Conservation (phyloP, 2,797 vertebrate genomes). For the Erethizon dorsatum region DNA sequence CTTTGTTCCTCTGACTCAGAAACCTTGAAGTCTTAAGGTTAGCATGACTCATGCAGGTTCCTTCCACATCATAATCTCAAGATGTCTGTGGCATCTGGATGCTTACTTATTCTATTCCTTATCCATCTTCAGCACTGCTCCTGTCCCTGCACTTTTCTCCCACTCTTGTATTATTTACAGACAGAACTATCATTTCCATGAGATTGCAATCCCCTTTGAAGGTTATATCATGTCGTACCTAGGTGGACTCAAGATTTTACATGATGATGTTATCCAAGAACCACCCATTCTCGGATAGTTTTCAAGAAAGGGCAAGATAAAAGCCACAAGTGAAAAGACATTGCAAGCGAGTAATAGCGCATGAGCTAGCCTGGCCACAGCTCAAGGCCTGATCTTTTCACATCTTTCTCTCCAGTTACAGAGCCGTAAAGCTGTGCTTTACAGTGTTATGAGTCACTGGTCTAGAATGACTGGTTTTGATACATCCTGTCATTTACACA, state of each 20-base stretch:
- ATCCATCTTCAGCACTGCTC: neutral
- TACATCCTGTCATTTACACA: neutral
- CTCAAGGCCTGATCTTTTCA: neutral
- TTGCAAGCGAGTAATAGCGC: neutral
- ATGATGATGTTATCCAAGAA: neutral
- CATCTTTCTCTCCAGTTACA: neutral
- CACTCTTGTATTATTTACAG: neutral
- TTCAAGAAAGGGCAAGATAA: neutral
- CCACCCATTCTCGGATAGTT: neutral
- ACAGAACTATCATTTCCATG: neutral
- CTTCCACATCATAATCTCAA: neutral
- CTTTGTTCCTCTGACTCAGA: neutral
- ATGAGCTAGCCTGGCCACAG: neutral
- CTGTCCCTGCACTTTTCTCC: neutral
- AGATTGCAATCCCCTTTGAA: neutral
- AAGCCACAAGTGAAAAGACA: constrained; percentile 14
- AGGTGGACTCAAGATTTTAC: neutral
- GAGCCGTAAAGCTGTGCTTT: neutral
- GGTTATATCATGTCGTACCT: neutral
- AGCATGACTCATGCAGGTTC: neutral
- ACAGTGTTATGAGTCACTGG: neutral
- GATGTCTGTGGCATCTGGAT: neutral
- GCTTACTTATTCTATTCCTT: neutral
- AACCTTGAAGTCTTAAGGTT: neutral
- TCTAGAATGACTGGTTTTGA: neutral